Percentiles rank a stretch among this genome's conserved stretches.
Conservation (phyloP, 1,140 invertebrate genomes). For the Heliconius melpomene region DNA sequence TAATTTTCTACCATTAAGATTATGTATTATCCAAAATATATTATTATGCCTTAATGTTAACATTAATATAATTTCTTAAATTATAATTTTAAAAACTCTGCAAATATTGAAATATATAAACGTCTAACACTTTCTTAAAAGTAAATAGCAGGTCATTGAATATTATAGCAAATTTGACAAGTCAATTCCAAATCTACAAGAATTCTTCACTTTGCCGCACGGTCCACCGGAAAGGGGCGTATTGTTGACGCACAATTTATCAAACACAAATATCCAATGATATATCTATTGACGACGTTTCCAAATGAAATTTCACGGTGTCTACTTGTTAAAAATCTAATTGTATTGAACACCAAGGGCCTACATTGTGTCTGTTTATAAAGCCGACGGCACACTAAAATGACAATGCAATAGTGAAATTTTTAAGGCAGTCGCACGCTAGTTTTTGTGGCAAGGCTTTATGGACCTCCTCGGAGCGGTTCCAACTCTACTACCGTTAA, state of each 20-base stretch:
- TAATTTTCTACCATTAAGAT: too few species aligned
- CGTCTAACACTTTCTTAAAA: neutral
- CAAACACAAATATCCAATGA: conserved; percentile 73
- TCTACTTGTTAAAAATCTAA: conserved; percentile 57
- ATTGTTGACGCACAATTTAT: conserved; percentile 72
- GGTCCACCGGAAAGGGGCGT: conserved; percentile 59
- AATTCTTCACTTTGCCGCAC: conserved; percentile 21
- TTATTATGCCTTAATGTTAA: too few species aligned
- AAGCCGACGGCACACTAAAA: conserved; percentile 35
- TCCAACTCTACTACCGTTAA: conserved; percentile 69
- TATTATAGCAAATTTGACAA: conserved; percentile 20
- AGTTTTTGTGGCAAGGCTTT: conserved; percentile 60
- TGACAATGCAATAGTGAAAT: conserved; percentile 59
- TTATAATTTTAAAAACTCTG: too few species aligned
- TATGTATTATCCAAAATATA: too few species aligned
- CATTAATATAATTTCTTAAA: too few species aligned
- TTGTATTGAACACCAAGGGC: conserved; percentile 55
- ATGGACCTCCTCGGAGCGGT: conserved; percentile 59
- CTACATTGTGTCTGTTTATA: conserved; percentile 50
- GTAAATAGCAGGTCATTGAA: neutral
- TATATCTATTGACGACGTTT: conserved; percentile 65
- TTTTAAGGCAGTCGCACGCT: conserved; percentile 59
- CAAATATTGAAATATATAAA: neutral
- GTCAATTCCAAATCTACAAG: conserved; percentile 19
- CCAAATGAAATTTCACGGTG: conserved; percentile 68